phyloP scores from a whole-genome alignment of 2,113 vertebrate genomes.

The Upupa epops region DNA sequence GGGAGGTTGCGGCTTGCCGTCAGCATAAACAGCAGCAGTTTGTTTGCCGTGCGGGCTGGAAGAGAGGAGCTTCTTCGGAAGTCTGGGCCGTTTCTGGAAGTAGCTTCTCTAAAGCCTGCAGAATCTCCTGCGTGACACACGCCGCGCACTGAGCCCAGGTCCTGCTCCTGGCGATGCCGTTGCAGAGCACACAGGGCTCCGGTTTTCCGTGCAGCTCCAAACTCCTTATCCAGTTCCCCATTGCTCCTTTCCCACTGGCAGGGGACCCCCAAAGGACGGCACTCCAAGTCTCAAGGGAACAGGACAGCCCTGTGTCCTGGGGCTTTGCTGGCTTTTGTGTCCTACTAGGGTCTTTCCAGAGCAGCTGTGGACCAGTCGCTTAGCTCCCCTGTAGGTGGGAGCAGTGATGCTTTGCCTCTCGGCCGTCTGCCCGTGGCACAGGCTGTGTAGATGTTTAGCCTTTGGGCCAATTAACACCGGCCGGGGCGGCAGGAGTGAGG shows the following conservation, averaged over 20 bases:
- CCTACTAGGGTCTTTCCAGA: not conserved
- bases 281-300: not conserved
- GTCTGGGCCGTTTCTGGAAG: not conserved
- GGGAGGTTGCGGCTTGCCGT: constrained; percentile 36
- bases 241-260: not conserved
- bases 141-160: rapidly evolving
- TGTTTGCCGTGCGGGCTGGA: not conserved
- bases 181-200: rapidly evolving
- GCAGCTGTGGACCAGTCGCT: not conserved
- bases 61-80: constrained; percentile 18
- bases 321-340: not conserved
- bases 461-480: constrained; percentile 40
- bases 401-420: constrained; percentile 8
- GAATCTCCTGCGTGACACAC: not conserved
- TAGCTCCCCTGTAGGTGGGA: not conserved
- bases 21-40: constrained; percentile 35
- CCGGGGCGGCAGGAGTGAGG: constrained; percentile 5
- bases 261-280: not conserved
- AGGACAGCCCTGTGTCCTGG: not conserved
- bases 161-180: not conserved
- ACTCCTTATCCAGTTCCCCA: not conserved
- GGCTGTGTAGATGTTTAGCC: constrained; percentile 52
- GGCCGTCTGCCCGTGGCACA: not conserved
- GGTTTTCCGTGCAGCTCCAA: not conserved
- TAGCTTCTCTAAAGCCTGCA: constrained; percentile 41